Base-by-base conservation (phyloP, 2,888 invertebrate species). In the Amaurobius ferox region DNA sequence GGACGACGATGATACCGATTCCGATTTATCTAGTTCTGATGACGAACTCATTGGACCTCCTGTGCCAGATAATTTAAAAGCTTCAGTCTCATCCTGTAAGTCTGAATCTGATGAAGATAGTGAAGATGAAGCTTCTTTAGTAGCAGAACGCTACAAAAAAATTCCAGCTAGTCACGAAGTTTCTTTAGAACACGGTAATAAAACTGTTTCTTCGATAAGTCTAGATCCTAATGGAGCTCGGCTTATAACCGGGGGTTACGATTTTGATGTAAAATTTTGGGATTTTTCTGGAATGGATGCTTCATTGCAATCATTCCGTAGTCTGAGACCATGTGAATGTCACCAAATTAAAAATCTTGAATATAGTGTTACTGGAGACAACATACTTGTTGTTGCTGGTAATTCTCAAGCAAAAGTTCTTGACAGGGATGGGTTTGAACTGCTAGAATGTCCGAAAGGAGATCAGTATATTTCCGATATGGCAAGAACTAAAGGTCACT, bases 281-380 rank as follows among this genome's bases (percentile, higher is more conserved):
- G 99, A 99, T 91, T 99, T 99, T 93, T 97, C 98, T 88, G 99
- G 98, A 3, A 99, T 99, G 98, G 98, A 99, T 91, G 94, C 96
- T 0, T 94, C 95, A 0, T 94, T 98, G 93, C 94, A 96, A 73
- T 96, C 97, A 68, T 99, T 98, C 91, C 94, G 98, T 28, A 96
- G 96, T 0, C 92, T 98, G n/a, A 95, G 96, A 89, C 98, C 99
- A 0, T 98, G 98, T 90, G 98, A 98, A 91, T 96, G 93, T 79
- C 98, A 99, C 91, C 97, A 97, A 0, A 97, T 99, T 86, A 95
- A 95, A 88, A 94, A 95, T 55, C 91, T 98, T 0, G 96, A 98
- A 89, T 99, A 98, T 92, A 98, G 98, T 0, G 94, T 94, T 0
- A 98, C 98, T 0, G 99, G 99, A 0, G 99, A 99, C 91, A 94